Evolutionary conservation across 2,888 invertebrate genomes (phyloP), one percentile per base, ranked within the genome.

Genomic region (Lepetodrilus schrolli): DNA sequence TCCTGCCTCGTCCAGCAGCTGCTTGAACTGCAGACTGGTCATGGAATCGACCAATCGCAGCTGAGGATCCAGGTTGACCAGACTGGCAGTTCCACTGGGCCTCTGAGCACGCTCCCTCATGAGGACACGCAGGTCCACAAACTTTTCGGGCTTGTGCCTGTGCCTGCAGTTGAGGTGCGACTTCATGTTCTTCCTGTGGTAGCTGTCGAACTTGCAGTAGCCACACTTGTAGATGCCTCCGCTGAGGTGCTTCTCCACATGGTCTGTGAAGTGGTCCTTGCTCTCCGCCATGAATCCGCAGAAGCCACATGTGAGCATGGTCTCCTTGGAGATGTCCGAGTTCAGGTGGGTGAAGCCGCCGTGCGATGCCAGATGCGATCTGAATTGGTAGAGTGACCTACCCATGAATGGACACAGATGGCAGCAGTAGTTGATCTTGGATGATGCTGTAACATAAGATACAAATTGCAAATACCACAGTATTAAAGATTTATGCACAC

Each of bases 331-430:
- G 26, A 72, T 48, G 34, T 72, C 72, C 13, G 65, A 34, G 21
- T 47, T 66, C 34, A 72, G 66, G 37, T 66, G 26, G 5, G 21
- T 38, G 34, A 72, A 72, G 3, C 8, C 66, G 10, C 65, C 66
- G 20, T 72, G 72, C 21, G 72, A 20, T 2, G 72, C 72, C n/a
- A 72, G 66, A 34, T 72, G 72, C 1, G 26, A 26, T 13, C 72
- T 38, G 34, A 43, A 72, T 20, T 48, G n/a, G 47, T 72, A 72
- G 17, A 68, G 47, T 7, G 68, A 68, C 17, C n/a, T 43, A 7
- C n/a, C 68, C 47, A 26, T 68, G 47, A 23, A 47, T 13, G 20
- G 26, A 47, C 68, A 68, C n/a, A 26, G 8, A 43, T 68, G 21
- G 26, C 68, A 68, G 26, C 68, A 68, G 17, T 68, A 68, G 13